Percentiles rank a stretch among this genome's conserved stretches.
These are phyloP conservation scores for Myotis lucifugus DNA, from an alignment of 2,113 vertebrate species.

Conservation along the genomic window DNA sequence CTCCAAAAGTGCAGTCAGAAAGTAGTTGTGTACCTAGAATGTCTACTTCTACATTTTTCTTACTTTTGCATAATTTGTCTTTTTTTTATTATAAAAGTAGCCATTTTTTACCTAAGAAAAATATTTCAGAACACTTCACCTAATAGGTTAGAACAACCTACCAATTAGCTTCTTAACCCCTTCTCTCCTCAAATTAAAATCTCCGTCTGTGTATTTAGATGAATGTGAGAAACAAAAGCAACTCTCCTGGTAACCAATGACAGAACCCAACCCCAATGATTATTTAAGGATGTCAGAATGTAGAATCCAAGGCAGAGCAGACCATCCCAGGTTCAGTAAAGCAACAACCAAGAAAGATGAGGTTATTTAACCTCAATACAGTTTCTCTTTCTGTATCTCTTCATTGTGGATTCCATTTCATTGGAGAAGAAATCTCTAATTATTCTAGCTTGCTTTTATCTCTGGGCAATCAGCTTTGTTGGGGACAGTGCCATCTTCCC, in stretches of 20 bases:
- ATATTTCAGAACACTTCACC: background rate
- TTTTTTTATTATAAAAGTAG: background rate
- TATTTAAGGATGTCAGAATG: background rate
- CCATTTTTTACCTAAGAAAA: constrained; percentile 33
- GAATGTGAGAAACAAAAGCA: background rate
- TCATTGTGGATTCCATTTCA: background rate
- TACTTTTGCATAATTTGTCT: constrained; percentile 34
- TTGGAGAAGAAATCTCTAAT: background rate
- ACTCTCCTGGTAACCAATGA: background rate
- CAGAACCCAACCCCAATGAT: background rate
- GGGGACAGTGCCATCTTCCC: background rate
- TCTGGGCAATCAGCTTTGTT: background rate
- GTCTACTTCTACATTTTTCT: constrained; percentile 45
- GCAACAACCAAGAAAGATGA: background rate
- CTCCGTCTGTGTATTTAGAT: background rate
- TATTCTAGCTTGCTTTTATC: background rate
- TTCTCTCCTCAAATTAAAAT: background rate
- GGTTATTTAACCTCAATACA: background rate
- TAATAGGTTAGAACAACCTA: background rate
- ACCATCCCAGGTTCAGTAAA: background rate
- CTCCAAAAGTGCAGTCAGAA: constrained; percentile 39
- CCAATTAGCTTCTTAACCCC: background rate
- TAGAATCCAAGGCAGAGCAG: background rate
- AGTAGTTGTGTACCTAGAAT: constrained; percentile 28
- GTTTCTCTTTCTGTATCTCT: background rate